Evolutionary conservation across 2,888 invertebrate species (phyloP), one percentile per base, ranked within the genome.

Genomic region (Germaria angustata): DNA sequence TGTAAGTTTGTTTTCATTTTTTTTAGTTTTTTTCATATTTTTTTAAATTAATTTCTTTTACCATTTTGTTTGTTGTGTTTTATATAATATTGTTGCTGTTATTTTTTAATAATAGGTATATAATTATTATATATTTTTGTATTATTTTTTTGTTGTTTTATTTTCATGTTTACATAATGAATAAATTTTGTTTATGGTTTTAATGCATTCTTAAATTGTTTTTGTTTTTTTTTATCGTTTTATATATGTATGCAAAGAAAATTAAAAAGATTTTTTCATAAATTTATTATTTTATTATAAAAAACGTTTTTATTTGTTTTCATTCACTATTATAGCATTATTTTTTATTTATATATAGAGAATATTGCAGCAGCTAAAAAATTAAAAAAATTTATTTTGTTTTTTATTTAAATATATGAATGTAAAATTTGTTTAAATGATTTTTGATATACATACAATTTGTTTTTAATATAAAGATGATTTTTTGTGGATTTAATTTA

Each of bases 81-180:
- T 72, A 66, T 81, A 78, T 80, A 59, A 73, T 84, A 68, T 65
- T 68, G 66, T 71, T 69, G 57, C 51, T 82, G 20, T 76, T 81
- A 5, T 75, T 69, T 68, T 77, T 73, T 71, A 78, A 63, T 84
- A 81, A 73, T 84, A 78, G 75, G 66, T 78, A 73, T 77, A 81
- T 84, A 78, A 77, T 84, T 77, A 78, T 81, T 81, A 75, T 79
- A 78, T 81, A 72, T 55, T 73, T 68, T 57, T 66, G 0, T 66
- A 2, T 72, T 63, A 28, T 80, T 82, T 76, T 80, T 86, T 86
- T 86, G 86, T 85, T 86, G 84, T 87, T 86, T 87, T 87, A 87
- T 85, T 84, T 84, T 59, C 75, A 65, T 65, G 57, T 86, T 85
- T 87, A 86, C 87, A 87, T 87, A 87, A 88, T 87, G 87, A 85